phyloP scores from a whole-genome alignment of 2,113 vertebrate species.

The Carettochelys insculpta region DNA sequence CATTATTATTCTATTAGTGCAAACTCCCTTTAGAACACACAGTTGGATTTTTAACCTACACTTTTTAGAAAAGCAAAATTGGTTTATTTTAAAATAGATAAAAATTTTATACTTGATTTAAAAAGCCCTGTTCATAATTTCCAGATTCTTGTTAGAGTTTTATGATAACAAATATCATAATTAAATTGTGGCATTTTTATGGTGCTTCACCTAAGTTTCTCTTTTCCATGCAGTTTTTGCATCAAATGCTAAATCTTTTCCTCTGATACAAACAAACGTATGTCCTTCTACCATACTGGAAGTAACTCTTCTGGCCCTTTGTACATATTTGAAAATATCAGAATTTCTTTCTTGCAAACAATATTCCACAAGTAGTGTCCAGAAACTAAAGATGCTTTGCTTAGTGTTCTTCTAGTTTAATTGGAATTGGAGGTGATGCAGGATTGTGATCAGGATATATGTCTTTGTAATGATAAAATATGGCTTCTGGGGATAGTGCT shows the following conservation, averaged over 20 bases:
- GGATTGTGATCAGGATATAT: no score
- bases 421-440: not conserved
- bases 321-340: not conserved
- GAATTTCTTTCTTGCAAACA: not conserved
- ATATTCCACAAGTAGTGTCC: not conserved
- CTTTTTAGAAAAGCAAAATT: not conserved
- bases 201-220: not conserved
- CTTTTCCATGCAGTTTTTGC: not conserved
- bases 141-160: not conserved
- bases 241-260: not conserved
- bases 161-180: not conserved
- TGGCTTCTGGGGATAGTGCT: not conserved
- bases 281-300: slow-evolving; percentile 30
- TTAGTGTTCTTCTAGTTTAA: no score
- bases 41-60: not conserved
- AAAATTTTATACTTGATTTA: not conserved
- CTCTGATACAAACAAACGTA: slow-evolving; percentile 29
- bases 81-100: not conserved
- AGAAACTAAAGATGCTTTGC: no score
- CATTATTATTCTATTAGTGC: not conserved
- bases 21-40: not conserved
- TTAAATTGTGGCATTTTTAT: slow-evolving; percentile 26
- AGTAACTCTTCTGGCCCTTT: not conserved
- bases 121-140: not conserved
- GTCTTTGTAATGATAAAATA: not conserved